Evolutionary conservation across 2,113 vertebrate genomes (phyloP).

Genomic region (Setophaga coronata): DNA sequence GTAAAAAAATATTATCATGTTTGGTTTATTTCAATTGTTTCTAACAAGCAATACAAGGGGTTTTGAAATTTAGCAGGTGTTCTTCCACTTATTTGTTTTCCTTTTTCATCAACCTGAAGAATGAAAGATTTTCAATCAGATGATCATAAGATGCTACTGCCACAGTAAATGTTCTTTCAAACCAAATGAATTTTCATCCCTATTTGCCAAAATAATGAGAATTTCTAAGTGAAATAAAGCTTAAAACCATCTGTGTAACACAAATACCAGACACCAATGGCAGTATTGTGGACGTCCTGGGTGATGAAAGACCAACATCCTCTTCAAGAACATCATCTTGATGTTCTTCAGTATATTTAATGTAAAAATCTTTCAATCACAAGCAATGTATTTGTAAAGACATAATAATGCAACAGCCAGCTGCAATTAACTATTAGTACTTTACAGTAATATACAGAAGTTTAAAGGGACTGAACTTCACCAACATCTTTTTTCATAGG

Average conservation of each 20-base stretch:
- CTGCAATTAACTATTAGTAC: neutral
- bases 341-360: neutral
- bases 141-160: neutral
- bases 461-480: neutral
- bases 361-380: neutral
- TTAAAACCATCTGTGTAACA: neutral
- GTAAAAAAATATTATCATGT: neutral
- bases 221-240: neutral
- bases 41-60: neutral
- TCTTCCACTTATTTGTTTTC: neutral
- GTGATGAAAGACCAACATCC: neutral
- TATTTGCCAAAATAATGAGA: neutral
- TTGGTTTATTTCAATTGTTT: neutral
- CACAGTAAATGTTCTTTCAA: neutral
- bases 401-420: neutral
- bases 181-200: neutral
- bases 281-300: neutral
- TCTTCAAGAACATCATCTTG: neutral
- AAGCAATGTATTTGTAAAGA: neutral
- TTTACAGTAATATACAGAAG: neutral
- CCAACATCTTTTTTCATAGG: neutral
- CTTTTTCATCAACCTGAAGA: neutral
- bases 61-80: neutral
- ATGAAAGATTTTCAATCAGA: neutral
- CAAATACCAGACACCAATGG: fast-evolving